Evolutionary conservation across 1,140 invertebrate species (phyloP), one percentile per base, ranked within the genome.

Genomic region (Bombus waltoni): DNA sequence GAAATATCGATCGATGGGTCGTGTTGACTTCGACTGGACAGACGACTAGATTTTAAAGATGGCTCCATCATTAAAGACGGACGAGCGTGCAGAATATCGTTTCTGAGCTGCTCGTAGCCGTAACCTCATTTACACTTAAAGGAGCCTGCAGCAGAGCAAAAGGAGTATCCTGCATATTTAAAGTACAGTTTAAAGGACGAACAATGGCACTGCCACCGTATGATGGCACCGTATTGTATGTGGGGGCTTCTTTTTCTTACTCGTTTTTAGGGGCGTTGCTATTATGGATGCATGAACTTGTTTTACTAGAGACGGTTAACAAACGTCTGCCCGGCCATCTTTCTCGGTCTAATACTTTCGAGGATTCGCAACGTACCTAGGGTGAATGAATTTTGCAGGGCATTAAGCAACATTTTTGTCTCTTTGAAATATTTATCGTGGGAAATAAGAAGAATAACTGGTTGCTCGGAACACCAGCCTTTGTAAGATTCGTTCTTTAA

Each of bases 61-160:
- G 62, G 62, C 38, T 42, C 6, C 44, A 28, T 77, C 28, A 22
- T 76, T 66, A 40, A 42, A 70, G 22, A 5, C 59, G 42, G 62
- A 44, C 35, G 18, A 68, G 32, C 44, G 62, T 47, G 35, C 74
- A 70, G 44, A 68, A 11, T 32, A 38, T 42, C 35, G 22, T n/a
- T 32, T n/a, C 32, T 47, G 28, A 73, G 80, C 80, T 81, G 3
- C 80, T 59, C 72, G 35, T 53, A 35, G 42, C 9, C 25, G 42
- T 73, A 65, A 38, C 35, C 73, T 83, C 74, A 70, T 83, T 78
- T 78, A 78, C 81, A 78, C 81, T 83, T 83, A 70, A 78, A 83
- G 81, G 65, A 78, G 65, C 11, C 73, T 70, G 81, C 74, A 77
- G 62, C 44, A 3, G 81, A 68, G 62, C 74, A 11, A 83, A 70